phyloP scores from a whole-genome alignment of 2,888 invertebrate species.

The Ferdinandea cuprea region DNA sequence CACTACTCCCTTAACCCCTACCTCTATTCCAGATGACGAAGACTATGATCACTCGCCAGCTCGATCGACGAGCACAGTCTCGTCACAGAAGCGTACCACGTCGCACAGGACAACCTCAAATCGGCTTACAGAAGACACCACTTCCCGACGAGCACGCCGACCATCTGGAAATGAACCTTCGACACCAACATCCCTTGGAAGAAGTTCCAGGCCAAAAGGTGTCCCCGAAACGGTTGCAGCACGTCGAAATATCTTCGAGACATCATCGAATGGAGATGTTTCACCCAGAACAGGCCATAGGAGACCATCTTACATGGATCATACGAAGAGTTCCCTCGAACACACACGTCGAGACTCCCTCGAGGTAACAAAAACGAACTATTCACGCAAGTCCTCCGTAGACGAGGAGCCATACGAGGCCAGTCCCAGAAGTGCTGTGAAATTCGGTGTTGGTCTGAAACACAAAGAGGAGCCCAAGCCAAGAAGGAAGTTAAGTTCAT shows the following conservation, averaged over 20 bases:
- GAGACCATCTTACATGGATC: slow-evolving; percentile 83
- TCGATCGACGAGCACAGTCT: slow-evolving; percentile 58
- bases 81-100: slow-evolving; percentile 57
- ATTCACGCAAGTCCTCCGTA: slow-evolving; percentile 79
- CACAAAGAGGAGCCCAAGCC: slow-evolving; percentile 84
- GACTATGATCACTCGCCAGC: slow-evolving; percentile 58
- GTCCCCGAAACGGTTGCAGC: slow-evolving; percentile 79
- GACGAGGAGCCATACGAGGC: slow-evolving; percentile 83
- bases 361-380: slow-evolving; percentile 80
- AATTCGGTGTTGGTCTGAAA: slow-evolving; percentile 88
- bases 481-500: slow-evolving; percentile 83
- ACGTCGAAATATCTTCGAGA: slow-evolving; percentile 81
- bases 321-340: slow-evolving; percentile 82
- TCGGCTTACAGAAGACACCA: slow-evolving; percentile 46
- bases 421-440: slow-evolving; percentile 85
- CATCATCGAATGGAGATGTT: slow-evolving; percentile 69
- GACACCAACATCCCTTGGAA: slow-evolving; percentile 25
- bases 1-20: slow-evolving; percentile 52
- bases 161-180: slow-evolving; percentile 58
- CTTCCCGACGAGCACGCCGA: slow-evolving; percentile 38
- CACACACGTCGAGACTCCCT: slow-evolving; percentile 82
- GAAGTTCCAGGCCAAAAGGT: slow-evolving; percentile 57
- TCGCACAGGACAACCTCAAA: slow-evolving; percentile 36
- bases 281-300: slow-evolving; percentile 65
- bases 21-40: slow-evolving; percentile 60